Evolutionary conservation across 2,888 invertebrate genomes (phyloP).

Genomic region (Ephialtes manifestator): DNA sequence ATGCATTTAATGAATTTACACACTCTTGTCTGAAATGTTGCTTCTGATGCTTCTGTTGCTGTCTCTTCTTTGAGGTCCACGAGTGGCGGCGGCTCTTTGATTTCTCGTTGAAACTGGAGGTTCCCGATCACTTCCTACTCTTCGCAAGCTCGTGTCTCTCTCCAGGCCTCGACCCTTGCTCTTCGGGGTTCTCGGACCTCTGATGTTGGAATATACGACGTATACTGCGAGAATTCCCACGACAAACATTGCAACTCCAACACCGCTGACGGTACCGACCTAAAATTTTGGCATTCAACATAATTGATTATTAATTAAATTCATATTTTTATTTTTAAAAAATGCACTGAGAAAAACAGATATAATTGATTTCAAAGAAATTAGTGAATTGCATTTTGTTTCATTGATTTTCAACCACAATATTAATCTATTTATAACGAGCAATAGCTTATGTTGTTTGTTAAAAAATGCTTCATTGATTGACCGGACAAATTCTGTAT

Average conservation of each 20-base stretch:
- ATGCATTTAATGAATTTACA: constrained; percentile 71
- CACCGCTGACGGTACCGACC: constrained; percentile 82
- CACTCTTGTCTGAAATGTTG: constrained; percentile 82
- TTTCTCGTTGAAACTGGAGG: constrained; percentile 66
- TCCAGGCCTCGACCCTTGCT: constrained; percentile 72
- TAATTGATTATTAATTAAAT: too few relatives aligned
- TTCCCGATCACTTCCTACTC: constrained; percentile 80
- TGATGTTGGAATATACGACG: constrained; percentile 81
- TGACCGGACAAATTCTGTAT: too few relatives aligned
- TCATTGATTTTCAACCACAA: too few relatives aligned
- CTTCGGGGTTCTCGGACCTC: constrained; percentile 78
- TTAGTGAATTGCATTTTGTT: too few relatives aligned
- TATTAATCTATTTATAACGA: too few relatives aligned
- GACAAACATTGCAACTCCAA: constrained; percentile 83
- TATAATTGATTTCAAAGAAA: too few relatives aligned
- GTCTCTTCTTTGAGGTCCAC: constrained; percentile 77
- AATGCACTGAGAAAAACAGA: background rate
- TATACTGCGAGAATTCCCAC: constrained; percentile 83
- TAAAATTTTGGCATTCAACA: constrained; percentile 52
- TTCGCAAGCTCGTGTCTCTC: constrained; percentile 79
- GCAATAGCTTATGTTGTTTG: too few relatives aligned
- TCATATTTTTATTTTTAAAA: background rate
- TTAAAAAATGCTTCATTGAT: too few relatives aligned
- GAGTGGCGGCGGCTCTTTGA: constrained; percentile 62
- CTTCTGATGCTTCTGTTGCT: constrained; percentile 81